phyloP scores from a whole-genome alignment of 2,113 vertebrate genomes.

The Nothobranchius kuhntae region DNA sequence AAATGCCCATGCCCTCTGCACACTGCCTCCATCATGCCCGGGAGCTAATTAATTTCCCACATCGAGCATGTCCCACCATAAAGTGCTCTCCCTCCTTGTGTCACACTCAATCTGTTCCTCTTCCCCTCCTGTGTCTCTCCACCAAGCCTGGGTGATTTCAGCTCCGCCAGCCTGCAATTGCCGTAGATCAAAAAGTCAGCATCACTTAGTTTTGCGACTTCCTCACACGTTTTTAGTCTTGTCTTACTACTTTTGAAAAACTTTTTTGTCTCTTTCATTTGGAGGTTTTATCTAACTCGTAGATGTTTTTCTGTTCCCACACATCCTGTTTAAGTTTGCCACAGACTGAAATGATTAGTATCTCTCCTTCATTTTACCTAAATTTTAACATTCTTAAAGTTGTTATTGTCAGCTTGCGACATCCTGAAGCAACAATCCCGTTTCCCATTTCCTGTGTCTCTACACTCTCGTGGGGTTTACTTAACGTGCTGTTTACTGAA shows the following conservation, averaged over 20 bases:
- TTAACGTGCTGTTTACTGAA: constrained; percentile 45
- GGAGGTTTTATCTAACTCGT: constrained; percentile 12
- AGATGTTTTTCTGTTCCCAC: constrained; percentile 10
- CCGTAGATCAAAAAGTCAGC: constrained; percentile 59
- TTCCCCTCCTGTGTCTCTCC: constrained; percentile 45
- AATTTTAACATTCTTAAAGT: constrained; percentile 45
- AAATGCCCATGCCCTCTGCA: constrained; percentile 46
- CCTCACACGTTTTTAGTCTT: constrained; percentile 16
- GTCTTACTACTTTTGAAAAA: not conserved
- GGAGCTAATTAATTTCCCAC: constrained; percentile 70
- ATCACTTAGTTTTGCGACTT: constrained; percentile 32
- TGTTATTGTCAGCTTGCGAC: constrained; percentile 31
- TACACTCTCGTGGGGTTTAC: constrained; percentile 32
- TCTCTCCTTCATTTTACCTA: not conserved
- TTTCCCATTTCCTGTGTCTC: constrained; percentile 8
- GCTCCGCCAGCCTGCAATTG: constrained; percentile 61
- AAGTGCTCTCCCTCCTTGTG: constrained; percentile 62
- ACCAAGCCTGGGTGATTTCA: constrained; percentile 52
- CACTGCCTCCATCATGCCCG: constrained; percentile 47
- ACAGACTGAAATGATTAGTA: constrained; percentile 4
- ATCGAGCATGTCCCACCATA: constrained; percentile 68
- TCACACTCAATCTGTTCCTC: constrained; percentile 65
- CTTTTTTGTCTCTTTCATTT: not conserved
- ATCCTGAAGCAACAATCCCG: constrained; percentile 23
- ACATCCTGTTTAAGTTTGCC: not conserved